phyloP scores from a whole-genome alignment of 1,140 invertebrate species.

The Marisa cornuarietis region DNA sequence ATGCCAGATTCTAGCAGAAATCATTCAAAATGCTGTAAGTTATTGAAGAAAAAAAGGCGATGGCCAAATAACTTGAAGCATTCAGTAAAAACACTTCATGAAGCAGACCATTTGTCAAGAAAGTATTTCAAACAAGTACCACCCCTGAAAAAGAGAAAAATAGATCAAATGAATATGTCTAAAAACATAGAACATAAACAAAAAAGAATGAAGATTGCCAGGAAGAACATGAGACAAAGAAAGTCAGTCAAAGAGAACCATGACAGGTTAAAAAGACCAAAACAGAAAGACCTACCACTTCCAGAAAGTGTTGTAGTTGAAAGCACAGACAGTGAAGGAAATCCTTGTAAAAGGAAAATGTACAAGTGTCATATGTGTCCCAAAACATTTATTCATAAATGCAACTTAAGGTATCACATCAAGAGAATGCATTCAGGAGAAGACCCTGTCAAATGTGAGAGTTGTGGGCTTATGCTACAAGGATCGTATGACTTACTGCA shows the following conservation, averaged over 20 bases:
- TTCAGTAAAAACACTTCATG: no score
- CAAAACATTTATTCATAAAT: background rate
- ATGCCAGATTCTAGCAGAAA: no score
- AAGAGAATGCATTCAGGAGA: constrained; percentile 11
- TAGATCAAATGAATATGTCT: no score
- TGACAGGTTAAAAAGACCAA: background rate
- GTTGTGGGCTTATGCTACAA: background rate
- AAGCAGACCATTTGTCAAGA: no score
- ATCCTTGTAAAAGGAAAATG: background rate
- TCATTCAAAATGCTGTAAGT: no score
- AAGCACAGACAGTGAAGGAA: no score
- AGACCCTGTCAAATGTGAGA: background rate
- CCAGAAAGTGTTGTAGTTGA: no score
- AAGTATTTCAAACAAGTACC: no score
- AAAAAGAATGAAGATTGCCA: background rate
- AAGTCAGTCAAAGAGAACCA: background rate
- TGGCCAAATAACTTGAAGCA: no score
- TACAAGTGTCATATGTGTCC: background rate
- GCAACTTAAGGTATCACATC: constrained; percentile 1
- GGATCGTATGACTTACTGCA: background rate
- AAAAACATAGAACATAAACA: background rate
- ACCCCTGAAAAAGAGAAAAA: no score
- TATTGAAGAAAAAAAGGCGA: no score
- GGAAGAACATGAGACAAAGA: background rate
- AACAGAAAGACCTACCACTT: background rate